Evolutionary conservation across 2,888 invertebrate genomes (phyloP), one percentile per base, ranked within the genome.

Genomic region (Sarcophaga variegata): DNA sequence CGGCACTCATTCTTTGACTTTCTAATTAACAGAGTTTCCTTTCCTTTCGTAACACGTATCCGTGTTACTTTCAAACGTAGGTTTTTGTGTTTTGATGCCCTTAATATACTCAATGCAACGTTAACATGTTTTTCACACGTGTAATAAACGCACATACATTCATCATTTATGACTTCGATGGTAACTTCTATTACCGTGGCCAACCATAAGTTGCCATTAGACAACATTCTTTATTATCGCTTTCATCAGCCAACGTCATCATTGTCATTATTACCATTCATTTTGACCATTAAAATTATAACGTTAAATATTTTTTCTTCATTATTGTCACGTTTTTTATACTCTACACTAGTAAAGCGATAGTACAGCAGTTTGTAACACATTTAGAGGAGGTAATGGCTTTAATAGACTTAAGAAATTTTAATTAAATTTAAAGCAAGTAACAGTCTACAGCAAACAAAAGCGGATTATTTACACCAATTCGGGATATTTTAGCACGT

Each of bases 281-380:
- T 74, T 74, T 22, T 63, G 69, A 69, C 67, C 72, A 76, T 86
- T 67, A 69, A 83, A 83, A 72, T 77, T 80, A 59, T 63, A 79
- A 72, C 80, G 45, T 76, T 77, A 81, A 69, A 74, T 75, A 75
- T 49, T 64, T 76, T 12, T 70, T 62, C 49, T 63, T 27, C 27
- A 37, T 27, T 77, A 69, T 75, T 47, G 75, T 37, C 71, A 69
- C 67, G 62, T 62, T 72, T 85, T 47, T 81, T 81, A 81, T 78
- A 14, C 22, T 54, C 54, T 37, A 37, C 37, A 37, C 37, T 37
- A 37, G 37, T 37, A 10, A 2, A 37, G 8, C 0, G 37, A 8
- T 37, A 2, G 1, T 54, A 14, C 17, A 4, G 12, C 54, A 14
- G 17, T 17, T 54, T 54, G 54, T 54, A 49, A 54, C 54, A 37